Percentiles rank a stretch among this genome's conserved stretches.
These are phyloP conservation scores for Chelonus insularis DNA, from an alignment of 1,140 invertebrate genomes.

Conservation along the genomic window DNA sequence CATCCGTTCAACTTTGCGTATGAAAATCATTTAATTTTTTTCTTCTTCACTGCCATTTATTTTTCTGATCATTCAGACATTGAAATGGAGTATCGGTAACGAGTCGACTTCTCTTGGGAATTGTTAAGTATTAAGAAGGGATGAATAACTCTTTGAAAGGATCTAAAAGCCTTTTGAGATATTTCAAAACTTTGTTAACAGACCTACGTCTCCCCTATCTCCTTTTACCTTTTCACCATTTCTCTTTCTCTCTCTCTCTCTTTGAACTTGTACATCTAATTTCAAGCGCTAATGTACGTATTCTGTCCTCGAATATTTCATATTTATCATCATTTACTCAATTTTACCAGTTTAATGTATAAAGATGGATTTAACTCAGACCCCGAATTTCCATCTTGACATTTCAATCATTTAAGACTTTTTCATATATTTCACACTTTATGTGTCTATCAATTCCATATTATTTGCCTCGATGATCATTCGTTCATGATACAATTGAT, in stretches of 20 bases:
- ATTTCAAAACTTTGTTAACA: conserved; percentile 47
- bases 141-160: conserved; percentile 45
- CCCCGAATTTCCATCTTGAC: too few relatives aligned
- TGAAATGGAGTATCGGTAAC: conserved; percentile 2
- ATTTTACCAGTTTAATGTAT: too few relatives aligned
- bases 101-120: conserved; percentile 11
- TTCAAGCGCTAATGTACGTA: conserved; percentile 19
- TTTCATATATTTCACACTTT: neutral
- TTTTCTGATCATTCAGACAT: neutral
- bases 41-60: neutral
- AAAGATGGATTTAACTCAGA: too few relatives aligned
- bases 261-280: conserved; percentile 2
- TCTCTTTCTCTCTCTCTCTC: neutral
- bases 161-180: conserved; percentile 52
- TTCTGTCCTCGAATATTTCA: conserved; percentile 10
- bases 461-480: neutral
- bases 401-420: neutral
- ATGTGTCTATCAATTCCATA: neutral
- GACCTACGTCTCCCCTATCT: conserved; percentile 21
- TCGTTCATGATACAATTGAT: neutral
- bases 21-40: neutral
- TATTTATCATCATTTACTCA: conserved; percentile 26
- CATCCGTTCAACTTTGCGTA: neutral
- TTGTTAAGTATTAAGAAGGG: conserved; percentile 17
- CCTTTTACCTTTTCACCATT: neutral